Conservation (phyloP, 2,113 vertebrate genomes). For the Bos javanicus region DNA sequence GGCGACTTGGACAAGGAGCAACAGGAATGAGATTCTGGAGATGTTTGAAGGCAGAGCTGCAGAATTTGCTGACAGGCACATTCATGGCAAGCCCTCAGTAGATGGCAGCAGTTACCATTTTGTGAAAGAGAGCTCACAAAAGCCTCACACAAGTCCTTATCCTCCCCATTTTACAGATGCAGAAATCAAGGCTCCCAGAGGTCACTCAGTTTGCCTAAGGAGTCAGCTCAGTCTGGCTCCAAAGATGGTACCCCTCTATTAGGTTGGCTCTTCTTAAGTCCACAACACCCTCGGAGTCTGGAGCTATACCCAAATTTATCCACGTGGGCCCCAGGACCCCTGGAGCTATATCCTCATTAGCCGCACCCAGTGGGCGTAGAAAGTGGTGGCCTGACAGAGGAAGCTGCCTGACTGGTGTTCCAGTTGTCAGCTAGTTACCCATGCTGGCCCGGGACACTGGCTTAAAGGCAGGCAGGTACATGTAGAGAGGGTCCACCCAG, state of each 20-base stretch:
- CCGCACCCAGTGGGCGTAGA: background rate
- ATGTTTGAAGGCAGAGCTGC: background rate
- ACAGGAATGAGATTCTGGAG: background rate
- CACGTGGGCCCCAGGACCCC: background rate
- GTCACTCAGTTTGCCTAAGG: background rate
- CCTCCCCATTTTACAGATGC: background rate
- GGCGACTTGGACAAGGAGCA: background rate
- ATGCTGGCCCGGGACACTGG: background rate
- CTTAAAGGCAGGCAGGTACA: conserved; percentile 46
- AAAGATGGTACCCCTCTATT: background rate
- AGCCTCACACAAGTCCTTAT: background rate
- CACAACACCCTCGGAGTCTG: background rate
- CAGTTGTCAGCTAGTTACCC: background rate
- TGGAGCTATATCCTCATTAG: background rate
- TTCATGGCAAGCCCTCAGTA: background rate
- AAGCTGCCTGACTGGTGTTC: background rate
- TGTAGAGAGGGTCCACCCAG: conserved; percentile 20
- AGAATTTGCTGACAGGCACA: background rate
- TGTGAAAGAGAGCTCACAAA: background rate
- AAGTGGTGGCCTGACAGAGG: background rate
- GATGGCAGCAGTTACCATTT: background rate
- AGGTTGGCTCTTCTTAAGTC: background rate
- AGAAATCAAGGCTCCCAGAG: background rate
- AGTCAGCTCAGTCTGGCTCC: background rate
- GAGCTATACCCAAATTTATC: background rate